Base-by-base conservation (phyloP, 2,888 invertebrate species). In the Andrena haemorrhoa region DNA sequence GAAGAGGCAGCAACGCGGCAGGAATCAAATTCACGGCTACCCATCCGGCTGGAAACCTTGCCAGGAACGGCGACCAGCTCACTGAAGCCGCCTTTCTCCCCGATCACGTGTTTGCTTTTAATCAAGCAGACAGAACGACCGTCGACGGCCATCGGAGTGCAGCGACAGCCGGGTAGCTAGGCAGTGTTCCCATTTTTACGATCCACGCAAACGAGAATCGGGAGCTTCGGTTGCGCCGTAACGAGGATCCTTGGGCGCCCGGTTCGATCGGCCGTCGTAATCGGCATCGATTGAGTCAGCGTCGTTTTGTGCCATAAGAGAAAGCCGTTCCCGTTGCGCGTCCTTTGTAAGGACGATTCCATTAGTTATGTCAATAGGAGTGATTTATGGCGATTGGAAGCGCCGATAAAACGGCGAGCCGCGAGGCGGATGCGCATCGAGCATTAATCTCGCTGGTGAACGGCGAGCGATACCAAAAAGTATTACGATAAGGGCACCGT, bases 1-100 rank as follows among this genome's bases (percentile, higher is more conserved):
- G 2, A 86, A 74, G 26, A 86, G 82, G 20, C 75, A 88, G 41
- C 81, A 75, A 20, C 53, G 72, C 0, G 47, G 20, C n/a, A 75
- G 23, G 16, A 66, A 81, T 29, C 10, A 68, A 1, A 41, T 33
- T 31, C 16, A 76, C 29, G 64, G 56, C 23, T 29, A 65, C 4
- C 31, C n/a, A 3, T 7, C 23, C 20, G 63, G 31, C n/a, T 49
- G 60, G 23, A 75, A 56, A 47, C 31, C 74, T 61, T 74, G 23
- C 31, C 8, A 64, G 41, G 41, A 80, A 8, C 35, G 29, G 26
- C 63, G 3, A n/a, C 26, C 33, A 8, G 8, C 53, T 31, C 76
- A 73, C 29, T 80, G 76, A 82, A 12, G 12, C 23, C 56, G 10
- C 31, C 16, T 69, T 31, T 71, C 23, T 16, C 20, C 41, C 7